A percentile compares a stretch with the other conserved stretches of the same genome.
phyloP scores from a whole-genome alignment of 2,797 vertebrate genomes.

The Tolypeutes matacus region DNA sequence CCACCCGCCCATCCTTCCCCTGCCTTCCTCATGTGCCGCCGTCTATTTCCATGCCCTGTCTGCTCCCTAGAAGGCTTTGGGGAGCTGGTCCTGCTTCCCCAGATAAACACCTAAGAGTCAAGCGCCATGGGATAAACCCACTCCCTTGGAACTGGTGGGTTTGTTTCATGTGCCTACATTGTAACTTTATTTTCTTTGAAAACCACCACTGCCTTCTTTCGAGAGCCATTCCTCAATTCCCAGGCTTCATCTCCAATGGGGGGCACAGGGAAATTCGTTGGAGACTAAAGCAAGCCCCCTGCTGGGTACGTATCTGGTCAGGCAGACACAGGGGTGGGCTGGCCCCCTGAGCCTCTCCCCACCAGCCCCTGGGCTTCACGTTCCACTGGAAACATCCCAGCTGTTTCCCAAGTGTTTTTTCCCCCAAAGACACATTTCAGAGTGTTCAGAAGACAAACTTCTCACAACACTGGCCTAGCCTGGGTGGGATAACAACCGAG shows the following conservation, averaged over 20 bases:
- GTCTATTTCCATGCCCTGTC: rapidly evolving
- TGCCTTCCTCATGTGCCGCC: rapidly evolving
- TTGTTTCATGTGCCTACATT: background rate
- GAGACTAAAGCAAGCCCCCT: background rate
- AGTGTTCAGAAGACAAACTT: background rate
- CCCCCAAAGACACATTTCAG: background rate
- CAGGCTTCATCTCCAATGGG: background rate
- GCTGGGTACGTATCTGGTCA: background rate
- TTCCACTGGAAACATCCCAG: background rate
- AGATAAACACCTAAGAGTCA: background rate
- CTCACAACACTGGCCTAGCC: background rate
- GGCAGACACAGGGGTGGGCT: background rate
- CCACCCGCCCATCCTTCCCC: rapidly evolving
- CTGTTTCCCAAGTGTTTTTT: background rate
- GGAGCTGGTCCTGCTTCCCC: background rate
- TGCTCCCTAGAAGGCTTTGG: background rate
- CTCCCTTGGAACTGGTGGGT: background rate
- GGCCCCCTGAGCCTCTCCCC: too few species aligned
- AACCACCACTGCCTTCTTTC: background rate
- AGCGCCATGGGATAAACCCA: background rate
- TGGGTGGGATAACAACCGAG: background rate
- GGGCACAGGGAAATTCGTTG: rapidly evolving
- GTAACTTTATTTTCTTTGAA: background rate
- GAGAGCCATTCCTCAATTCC: too few species aligned
- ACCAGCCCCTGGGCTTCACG: background rate